These are phyloP conservation scores for Iphiclides podalirius DNA, from an alignment of 2,888 invertebrate species.

Conservation along the genomic window DNA sequence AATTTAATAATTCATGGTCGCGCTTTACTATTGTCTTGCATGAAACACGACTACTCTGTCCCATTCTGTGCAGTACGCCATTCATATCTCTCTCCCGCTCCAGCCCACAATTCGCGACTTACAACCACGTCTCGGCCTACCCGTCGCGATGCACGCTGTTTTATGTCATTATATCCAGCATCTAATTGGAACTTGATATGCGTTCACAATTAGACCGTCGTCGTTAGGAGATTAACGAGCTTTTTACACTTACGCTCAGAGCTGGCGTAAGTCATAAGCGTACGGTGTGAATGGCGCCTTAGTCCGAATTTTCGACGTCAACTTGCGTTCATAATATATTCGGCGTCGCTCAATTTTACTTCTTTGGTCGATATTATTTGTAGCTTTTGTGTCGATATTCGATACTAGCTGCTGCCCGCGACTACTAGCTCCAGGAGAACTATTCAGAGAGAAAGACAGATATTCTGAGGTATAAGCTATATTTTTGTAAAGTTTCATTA, in stretches of 20 bases:
- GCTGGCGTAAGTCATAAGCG: conserved; percentile 28
- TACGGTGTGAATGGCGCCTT: conserved; percentile 21
- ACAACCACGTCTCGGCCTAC: conserved; percentile 31
- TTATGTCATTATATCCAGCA: conserved; percentile 60
- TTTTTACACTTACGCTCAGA: conserved; percentile 50
- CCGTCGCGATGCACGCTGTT: conserved; percentile 34
- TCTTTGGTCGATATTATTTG: no score
- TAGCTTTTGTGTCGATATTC: no score
- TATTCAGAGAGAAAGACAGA: no score
- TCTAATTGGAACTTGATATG: conserved; percentile 75
- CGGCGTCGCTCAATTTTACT: no score
- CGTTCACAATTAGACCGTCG: conserved; percentile 64
- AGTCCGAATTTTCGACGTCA: background rate
- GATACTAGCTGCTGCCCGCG: no score
- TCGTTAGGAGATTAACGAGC: conserved; percentile 64
- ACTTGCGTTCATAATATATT: no score
- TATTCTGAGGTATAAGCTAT: no score
- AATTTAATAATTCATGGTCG: background rate
- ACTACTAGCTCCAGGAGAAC: no score
- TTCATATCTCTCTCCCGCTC: conserved; percentile 25
- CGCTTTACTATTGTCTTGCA: conserved; percentile 9
- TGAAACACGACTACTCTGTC: conserved; percentile 17
- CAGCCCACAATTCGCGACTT: conserved; percentile 30
- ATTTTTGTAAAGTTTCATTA: no score
- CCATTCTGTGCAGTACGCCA: conserved; percentile 3